Evolutionary conservation across 2,113 vertebrate species (phyloP).

Genomic region (Planiliza haematocheilus): DNA sequence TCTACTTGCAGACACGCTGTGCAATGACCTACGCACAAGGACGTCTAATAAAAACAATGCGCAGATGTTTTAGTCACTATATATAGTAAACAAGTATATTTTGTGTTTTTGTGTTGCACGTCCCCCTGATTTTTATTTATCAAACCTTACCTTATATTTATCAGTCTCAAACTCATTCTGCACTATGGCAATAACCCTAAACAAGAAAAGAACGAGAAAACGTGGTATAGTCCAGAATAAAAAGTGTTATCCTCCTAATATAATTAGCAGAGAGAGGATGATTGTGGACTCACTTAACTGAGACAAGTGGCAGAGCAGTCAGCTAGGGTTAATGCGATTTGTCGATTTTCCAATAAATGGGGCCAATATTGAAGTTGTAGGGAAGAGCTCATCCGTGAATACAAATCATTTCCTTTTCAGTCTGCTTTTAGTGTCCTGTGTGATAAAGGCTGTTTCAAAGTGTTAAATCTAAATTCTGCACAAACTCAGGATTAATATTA

Average conservation of each 20-base stretch:
- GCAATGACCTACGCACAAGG: background rate
- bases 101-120: no score
- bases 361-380: background rate
- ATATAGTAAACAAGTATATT: no score
- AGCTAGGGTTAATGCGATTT: background rate
- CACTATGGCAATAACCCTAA: background rate
- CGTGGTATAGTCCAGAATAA: no score
- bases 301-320: background rate
- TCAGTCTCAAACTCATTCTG: background rate
- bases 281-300: background rate
- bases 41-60: no score
- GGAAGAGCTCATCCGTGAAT: background rate
- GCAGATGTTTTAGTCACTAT: background rate
- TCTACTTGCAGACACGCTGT: conserved; percentile 3
- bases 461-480: background rate
- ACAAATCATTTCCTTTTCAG: background rate
- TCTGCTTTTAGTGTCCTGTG: background rate
- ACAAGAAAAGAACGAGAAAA: background rate
- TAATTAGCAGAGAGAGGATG: background rate
- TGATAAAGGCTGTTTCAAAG: background rate
- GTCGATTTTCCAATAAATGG: conserved; percentile 1
- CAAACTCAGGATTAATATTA: background rate
- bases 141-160: background rate
- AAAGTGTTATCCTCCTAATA: no score
- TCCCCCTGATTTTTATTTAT: no score